These are phyloP conservation scores for Struthio camelus DNA, from an alignment of 2,113 vertebrate species.

Conservation along the genomic window DNA sequence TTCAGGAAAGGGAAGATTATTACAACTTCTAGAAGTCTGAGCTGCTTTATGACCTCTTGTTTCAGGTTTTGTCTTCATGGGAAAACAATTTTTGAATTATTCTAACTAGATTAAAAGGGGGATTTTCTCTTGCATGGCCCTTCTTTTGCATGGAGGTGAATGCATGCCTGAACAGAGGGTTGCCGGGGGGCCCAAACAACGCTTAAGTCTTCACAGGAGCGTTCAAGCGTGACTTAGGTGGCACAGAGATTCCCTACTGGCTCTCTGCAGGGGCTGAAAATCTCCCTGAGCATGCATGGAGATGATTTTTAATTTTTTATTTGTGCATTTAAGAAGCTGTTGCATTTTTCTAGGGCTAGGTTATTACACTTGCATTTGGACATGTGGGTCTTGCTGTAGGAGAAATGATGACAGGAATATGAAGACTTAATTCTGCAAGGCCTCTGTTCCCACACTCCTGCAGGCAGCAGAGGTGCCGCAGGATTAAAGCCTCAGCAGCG, in stretches of 20 bases:
- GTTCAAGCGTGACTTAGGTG: neutral
- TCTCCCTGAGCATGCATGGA: neutral
- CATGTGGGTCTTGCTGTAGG: neutral
- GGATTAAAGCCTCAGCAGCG: neutral
- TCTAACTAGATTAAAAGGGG: neutral
- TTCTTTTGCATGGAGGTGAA: neutral
- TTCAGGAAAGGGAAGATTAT: slow-evolving; percentile 62
- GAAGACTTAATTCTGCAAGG: neutral
- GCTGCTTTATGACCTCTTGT: neutral
- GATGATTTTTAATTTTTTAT: neutral
- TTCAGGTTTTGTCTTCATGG: neutral
- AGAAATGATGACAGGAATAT: neutral
- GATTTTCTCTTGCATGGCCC: neutral
- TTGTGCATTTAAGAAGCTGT: neutral
- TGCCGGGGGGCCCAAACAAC: neutral
- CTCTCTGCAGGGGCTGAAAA: neutral
- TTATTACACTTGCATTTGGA: accelerated
- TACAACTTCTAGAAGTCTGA: slow-evolving; percentile 5
- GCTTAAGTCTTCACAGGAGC: neutral
- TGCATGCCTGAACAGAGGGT: neutral
- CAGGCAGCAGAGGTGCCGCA: neutral
- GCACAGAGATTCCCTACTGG: neutral
- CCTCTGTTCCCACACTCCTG: neutral
- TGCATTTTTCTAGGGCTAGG: neutral
- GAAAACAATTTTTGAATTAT: neutral